A percentile compares a stretch with the other conserved stretches of the same genome.
Evolutionary conservation across 2,797 vertebrate species (phyloP).

Genomic region (Cyclopterus lumpus): DNA sequence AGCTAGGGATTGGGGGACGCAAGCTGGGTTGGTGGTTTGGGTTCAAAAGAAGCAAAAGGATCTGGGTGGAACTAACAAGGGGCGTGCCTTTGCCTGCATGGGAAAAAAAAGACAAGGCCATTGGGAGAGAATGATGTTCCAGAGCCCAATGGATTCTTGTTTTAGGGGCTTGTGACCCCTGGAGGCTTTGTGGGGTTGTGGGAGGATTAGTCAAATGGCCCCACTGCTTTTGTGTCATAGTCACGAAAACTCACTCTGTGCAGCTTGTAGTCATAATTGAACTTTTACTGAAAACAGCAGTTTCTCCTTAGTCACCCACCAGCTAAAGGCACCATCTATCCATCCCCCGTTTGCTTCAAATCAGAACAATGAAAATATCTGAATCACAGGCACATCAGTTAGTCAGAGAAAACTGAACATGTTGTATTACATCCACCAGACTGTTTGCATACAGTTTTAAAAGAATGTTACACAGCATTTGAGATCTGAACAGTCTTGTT

Average conservation of each 20-base stretch:
- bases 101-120: constrained; percentile 70
- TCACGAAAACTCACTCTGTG: constrained; percentile 75
- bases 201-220: constrained; percentile 68
- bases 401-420: constrained; percentile 13
- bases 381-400: constrained; percentile 35
- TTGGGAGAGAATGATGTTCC: constrained; percentile 75
- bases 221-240: constrained; percentile 74
- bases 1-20: constrained; percentile 42
- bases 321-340: constrained; percentile 39
- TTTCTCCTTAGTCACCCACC: constrained; percentile 38
- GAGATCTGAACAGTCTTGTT: constrained; percentile 33
- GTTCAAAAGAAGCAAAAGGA: constrained; percentile 48
- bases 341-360: constrained; percentile 13
- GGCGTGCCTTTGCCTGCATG: constrained; percentile 71
- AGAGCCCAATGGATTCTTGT: constrained; percentile 69
- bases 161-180: constrained; percentile 69
- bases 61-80: constrained; percentile 81
- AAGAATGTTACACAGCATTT: constrained; percentile 30
- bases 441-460: constrained; percentile 41
- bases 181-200: constrained; percentile 56
- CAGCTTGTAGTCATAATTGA: constrained; percentile 77
- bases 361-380: constrained; percentile 43
- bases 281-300: constrained; percentile 62
- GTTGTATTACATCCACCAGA: constrained; percentile 12
- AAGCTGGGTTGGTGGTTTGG: constrained; percentile 52